Conservation (phyloP, 2,888 invertebrate species). For the Ophioninae sp. region DNA sequence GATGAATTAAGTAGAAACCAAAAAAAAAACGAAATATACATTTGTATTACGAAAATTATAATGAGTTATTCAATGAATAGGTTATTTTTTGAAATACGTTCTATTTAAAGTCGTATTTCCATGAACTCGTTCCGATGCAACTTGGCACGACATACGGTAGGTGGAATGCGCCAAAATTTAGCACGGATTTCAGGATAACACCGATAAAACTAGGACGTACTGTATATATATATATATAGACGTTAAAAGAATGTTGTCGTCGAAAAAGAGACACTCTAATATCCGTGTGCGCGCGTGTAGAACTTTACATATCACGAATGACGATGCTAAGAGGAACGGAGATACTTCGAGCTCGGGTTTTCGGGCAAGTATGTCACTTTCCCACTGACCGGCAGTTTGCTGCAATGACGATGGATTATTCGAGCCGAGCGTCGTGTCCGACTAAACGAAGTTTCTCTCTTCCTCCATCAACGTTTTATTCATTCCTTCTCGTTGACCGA, state of each 20-base stretch:
- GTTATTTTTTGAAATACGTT: too few species aligned
- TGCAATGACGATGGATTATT: slow-evolving; percentile 47
- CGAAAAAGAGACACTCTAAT: not conserved
- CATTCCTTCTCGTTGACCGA: slow-evolving; percentile 12
- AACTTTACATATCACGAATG: slow-evolving; percentile 4
- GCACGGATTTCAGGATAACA: too few species aligned
- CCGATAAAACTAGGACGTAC: too few species aligned
- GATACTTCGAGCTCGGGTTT: slow-evolving; percentile 54
- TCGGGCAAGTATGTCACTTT: slow-evolving; percentile 77
- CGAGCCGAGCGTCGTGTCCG: slow-evolving; percentile 36
- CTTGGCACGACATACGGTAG: too few species aligned
- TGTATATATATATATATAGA: not conserved
- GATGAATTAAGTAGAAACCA: too few species aligned
- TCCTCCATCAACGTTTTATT: not conserved
- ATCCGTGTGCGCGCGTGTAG: not conserved
- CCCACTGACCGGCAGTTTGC: slow-evolving; percentile 58
- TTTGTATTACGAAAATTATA: too few species aligned
- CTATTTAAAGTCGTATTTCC: too few species aligned
- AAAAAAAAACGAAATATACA: too few species aligned
- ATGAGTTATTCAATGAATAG: too few species aligned
- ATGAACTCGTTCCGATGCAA: too few species aligned
- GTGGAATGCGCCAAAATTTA: too few species aligned
- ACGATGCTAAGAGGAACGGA: slow-evolving; percentile 41
- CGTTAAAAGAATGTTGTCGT: too few species aligned
- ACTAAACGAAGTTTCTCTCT: slow-evolving; percentile 44